Evolutionary conservation across 2,797 vertebrate genomes (phyloP).

Genomic region (Malurus splendens): DNA sequence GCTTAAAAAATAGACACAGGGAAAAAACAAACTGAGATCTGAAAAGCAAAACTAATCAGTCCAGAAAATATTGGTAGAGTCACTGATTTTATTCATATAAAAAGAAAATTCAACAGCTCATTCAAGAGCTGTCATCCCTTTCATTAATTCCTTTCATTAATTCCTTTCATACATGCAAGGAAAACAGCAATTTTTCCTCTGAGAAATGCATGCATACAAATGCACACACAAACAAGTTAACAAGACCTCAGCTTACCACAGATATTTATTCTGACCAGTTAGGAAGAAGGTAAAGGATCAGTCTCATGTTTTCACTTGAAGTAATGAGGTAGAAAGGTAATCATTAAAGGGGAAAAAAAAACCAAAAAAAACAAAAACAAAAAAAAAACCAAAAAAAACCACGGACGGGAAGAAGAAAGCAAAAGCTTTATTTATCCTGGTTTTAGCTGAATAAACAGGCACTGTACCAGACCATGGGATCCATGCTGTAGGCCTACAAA

Average conservation of each 20-base stretch:
- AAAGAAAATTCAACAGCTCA: background rate
- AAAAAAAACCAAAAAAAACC: background rate
- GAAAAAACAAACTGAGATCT: background rate
- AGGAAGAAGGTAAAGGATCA: background rate
- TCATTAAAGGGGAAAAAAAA: no score
- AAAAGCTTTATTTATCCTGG: accelerated
- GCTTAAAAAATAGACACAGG: background rate
- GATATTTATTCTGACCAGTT: background rate
- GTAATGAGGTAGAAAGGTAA: background rate
- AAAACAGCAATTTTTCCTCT: background rate
- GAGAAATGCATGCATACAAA: background rate
- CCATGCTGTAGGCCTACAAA: background rate
- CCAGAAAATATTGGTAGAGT: background rate
- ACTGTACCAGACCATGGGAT: background rate
- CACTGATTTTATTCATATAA: background rate
- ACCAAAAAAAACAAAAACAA: accelerated
- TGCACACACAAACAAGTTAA: background rate
- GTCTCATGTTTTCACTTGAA: background rate
- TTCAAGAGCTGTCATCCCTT: background rate
- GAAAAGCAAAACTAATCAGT: background rate
- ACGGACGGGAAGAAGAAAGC: accelerated
- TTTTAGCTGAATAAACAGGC: background rate
- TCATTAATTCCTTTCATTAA: background rate
- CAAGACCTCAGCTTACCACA: background rate
- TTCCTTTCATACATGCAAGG: background rate